phyloP scores from a whole-genome alignment of 2,113 vertebrate species.

The Lophochroa leadbeateri region DNA sequence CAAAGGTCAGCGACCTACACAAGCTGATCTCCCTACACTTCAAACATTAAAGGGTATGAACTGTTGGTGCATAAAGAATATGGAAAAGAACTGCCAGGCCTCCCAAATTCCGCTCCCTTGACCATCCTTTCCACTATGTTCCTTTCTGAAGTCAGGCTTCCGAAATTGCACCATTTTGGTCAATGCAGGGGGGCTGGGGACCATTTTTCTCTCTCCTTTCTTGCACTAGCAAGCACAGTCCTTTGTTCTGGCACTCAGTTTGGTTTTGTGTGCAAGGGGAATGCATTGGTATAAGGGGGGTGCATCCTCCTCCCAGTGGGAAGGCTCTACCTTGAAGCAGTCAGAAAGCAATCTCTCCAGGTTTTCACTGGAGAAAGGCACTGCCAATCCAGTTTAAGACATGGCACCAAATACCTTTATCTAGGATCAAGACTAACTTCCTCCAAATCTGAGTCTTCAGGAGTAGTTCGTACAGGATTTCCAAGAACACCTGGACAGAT shows the following conservation, averaged over 20 bases:
- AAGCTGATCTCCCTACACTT: background rate
- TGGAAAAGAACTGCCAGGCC: background rate
- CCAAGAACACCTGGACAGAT: background rate
- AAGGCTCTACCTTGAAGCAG: background rate
- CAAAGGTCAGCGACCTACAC: background rate
- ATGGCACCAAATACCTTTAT: background rate
- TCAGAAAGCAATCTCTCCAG: background rate
- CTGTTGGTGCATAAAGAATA: background rate
- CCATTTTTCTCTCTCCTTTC: background rate
- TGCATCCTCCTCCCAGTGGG: background rate
- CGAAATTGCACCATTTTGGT: background rate
- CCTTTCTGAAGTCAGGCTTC: background rate
- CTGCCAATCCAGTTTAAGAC: background rate
- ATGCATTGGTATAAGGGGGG: fast-evolving
- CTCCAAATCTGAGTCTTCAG: background rate
- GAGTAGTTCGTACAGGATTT: background rate
- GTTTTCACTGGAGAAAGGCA: background rate
- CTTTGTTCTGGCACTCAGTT: background rate
- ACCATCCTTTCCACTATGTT: background rate
- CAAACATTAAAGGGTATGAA: background rate
- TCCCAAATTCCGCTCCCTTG: background rate
- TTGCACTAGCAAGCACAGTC: background rate
- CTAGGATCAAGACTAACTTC: background rate
- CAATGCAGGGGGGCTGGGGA: background rate
- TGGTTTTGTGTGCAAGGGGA: background rate